These are phyloP conservation scores for Babylonia areolata DNA, from an alignment of 1,140 invertebrate genomes.

Conservation along the genomic window DNA sequence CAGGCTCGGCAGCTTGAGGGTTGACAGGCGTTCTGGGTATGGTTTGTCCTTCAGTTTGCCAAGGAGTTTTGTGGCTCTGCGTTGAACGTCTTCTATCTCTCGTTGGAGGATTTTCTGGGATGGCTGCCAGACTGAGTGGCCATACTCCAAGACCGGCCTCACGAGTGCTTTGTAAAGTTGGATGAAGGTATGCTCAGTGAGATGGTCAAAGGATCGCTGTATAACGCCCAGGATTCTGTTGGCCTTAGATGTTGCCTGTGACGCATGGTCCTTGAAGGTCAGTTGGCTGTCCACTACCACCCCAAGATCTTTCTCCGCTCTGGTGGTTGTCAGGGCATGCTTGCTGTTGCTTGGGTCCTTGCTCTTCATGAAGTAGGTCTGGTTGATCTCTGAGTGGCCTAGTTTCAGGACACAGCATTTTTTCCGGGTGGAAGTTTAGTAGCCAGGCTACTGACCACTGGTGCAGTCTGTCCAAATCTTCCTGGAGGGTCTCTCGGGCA, in stretches of 20 bases:
- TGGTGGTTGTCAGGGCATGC: not conserved
- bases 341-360: too few species aligned
- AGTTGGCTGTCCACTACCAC: not conserved
- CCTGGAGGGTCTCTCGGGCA: constrained; percentile 21
- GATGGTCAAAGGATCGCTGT: not conserved
- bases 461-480: constrained; percentile 29
- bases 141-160: not conserved
- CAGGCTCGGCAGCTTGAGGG: not conserved
- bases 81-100: constrained; percentile 12
- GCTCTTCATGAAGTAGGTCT: too few species aligned
- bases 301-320: not conserved
- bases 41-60: constrained; percentile 2
- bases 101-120: not conserved
- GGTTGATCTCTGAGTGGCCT: not conserved
- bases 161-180: not conserved
- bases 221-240: not conserved
- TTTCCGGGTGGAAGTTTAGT: constrained; percentile 36
- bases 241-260: not conserved
- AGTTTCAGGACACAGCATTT: constrained; percentile 35
- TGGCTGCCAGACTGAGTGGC: not conserved
- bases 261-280: not conserved
- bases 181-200: not conserved
- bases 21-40: not conserved
- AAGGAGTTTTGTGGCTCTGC: not conserved
- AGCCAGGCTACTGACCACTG: constrained; percentile 45